Conservation (phyloP, 2,113 vertebrate species). For the Psilopogon haemacephalus region DNA sequence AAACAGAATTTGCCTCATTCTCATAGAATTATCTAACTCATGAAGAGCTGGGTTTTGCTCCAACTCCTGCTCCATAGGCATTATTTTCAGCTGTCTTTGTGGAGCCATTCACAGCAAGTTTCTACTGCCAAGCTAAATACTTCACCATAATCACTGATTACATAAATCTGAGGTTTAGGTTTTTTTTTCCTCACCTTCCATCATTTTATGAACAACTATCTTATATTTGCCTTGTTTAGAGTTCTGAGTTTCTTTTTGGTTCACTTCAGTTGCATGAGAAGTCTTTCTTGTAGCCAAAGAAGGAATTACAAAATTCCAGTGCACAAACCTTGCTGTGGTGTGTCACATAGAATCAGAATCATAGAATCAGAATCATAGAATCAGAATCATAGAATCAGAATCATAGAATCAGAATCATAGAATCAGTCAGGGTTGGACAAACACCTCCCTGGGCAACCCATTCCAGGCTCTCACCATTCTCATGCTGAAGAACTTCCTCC, state of each 20-base stretch:
- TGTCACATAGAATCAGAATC: too few species aligned
- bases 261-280: neutral
- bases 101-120: neutral
- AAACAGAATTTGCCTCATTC: slow-evolving; percentile 33
- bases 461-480: too few species aligned
- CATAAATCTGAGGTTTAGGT: neutral
- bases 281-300: neutral
- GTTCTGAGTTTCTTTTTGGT: neutral
- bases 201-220: neutral
- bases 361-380: too few species aligned
- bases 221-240: neutral
- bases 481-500: too few species aligned
- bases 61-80: neutral
- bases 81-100: neutral
- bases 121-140: neutral
- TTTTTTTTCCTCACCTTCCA: neutral
- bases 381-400: too few species aligned
- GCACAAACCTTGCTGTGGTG: neutral
- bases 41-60: neutral
- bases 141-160: neutral
- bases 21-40: neutral
- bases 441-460: too few species aligned
- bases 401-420: too few species aligned
- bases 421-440: too few species aligned
- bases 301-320: neutral